A percentile compares a stretch with the other conserved stretches of the same genome.
phyloP scores from a whole-genome alignment of 2,888 invertebrate species.

The Drosophila macrospina region DNA sequence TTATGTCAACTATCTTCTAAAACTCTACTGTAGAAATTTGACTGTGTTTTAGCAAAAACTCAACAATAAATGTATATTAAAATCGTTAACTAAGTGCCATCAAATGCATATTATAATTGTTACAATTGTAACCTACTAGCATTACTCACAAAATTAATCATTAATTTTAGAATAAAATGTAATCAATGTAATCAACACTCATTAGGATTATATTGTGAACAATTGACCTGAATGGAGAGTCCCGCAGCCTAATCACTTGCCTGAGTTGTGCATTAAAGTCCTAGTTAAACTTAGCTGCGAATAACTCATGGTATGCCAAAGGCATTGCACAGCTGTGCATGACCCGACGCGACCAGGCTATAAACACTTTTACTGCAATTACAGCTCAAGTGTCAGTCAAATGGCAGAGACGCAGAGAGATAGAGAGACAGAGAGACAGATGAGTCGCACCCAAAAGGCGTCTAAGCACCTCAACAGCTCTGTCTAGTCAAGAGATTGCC shows the following conservation, averaged over 20 bases:
- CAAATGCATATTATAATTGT: not conserved
- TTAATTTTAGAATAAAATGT: not conserved
- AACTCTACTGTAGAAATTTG: too few species aligned
- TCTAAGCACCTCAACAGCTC: slow-evolving; percentile 41
- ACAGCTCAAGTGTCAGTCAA: slow-evolving; percentile 51
- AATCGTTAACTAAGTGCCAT: too few species aligned
- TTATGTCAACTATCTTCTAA: too few species aligned
- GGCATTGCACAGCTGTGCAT: slow-evolving; percentile 11
- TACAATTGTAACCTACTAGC: not conserved
- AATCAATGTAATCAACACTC: not conserved
- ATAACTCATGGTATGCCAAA: not conserved
- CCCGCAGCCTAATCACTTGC: not conserved
- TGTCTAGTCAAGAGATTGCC: slow-evolving; percentile 38
- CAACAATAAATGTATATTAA: not conserved
- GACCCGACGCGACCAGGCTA: slow-evolving; percentile 2
- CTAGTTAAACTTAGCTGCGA: slow-evolving; percentile 10
- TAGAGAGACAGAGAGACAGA: slow-evolving; percentile 18
- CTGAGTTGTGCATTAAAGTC: slow-evolving; percentile 3
- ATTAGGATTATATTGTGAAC: not conserved
- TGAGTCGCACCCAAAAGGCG: slow-evolving; percentile 38
- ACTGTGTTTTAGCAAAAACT: too few species aligned
- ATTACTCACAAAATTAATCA: slow-evolving; percentile 1
- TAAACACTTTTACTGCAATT: slow-evolving; percentile 53
- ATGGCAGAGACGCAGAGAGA: slow-evolving; percentile 21
- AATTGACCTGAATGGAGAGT: slow-evolving; percentile 10